phyloP scores from a whole-genome alignment of 2,888 invertebrate species.

The Leptarthrus brevirostris region DNA sequence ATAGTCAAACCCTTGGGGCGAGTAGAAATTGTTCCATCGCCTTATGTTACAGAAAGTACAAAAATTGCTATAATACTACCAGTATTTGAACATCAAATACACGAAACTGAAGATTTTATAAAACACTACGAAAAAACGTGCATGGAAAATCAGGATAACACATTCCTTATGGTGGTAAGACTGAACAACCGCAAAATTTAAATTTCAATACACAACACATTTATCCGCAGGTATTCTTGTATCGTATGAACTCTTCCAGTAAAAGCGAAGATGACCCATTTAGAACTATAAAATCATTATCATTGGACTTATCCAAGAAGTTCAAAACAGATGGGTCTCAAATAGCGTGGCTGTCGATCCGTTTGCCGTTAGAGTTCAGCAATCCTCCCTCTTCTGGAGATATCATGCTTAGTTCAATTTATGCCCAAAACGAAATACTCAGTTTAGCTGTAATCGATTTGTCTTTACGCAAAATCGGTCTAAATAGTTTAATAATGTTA shows the following conservation, averaged over 20 bases:
- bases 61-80: constrained; percentile 82
- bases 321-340: constrained; percentile 76
- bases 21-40: constrained; percentile 90
- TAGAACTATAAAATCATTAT: constrained; percentile 73
- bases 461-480: constrained; percentile 76
- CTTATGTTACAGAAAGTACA: constrained; percentile 95
- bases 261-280: constrained; percentile 74
- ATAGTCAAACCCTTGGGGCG: constrained; percentile 86
- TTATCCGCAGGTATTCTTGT: constrained; percentile 72
- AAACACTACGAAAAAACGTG: constrained; percentile 78
- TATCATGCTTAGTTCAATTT: constrained; percentile 64
- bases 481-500: constrained; percentile 79
- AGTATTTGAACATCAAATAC: constrained; percentile 70
- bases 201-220: too few species aligned
- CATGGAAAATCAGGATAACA: constrained; percentile 82
- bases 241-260: constrained; percentile 73
- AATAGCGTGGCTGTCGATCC: constrained; percentile 78
- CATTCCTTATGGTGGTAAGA: constrained; percentile 77
- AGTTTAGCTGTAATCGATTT: constrained; percentile 74
- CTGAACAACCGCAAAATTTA: too few species aligned
- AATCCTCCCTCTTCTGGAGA: constrained; percentile 56
- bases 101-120: constrained; percentile 75
- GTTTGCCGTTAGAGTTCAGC: constrained; percentile 68
- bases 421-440: constrained; percentile 64
- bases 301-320: constrained; percentile 73